A percentile compares a stretch with the other conserved stretches of the same genome.
Evolutionary conservation across 2,797 vertebrate genomes (phyloP).

Genomic region (Scolopax rusticola): DNA sequence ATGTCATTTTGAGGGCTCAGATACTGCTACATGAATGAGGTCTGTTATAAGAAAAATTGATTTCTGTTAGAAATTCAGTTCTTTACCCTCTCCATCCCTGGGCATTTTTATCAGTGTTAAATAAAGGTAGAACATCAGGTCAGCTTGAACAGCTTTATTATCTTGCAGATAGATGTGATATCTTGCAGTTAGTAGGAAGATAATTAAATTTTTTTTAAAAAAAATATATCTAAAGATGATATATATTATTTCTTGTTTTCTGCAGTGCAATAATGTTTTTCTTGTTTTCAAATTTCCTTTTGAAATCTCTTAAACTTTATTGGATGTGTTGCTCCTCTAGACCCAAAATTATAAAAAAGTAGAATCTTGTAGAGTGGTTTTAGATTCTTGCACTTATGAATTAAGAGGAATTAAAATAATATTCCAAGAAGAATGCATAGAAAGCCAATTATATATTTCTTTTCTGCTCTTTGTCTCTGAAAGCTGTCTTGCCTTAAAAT

Average conservation of each 20-base stretch:
- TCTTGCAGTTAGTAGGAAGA: neutral
- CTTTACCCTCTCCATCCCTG: neutral
- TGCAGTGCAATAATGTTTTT: accelerated
- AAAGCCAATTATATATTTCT: neutral
- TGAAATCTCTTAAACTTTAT: accelerated
- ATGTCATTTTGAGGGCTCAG: neutral
- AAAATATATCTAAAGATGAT: neutral
- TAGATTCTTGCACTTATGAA: neutral
- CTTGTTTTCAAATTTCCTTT: neutral
- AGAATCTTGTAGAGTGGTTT: neutral
- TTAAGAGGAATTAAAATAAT: neutral
- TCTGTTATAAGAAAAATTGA: accelerated
- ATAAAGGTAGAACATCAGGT: neutral
- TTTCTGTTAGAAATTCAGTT: neutral
- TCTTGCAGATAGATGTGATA: neutral
- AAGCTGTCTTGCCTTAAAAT: neutral
- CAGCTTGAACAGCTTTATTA: neutral
- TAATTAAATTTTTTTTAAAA: neutral
- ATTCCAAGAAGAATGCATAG: neutral
- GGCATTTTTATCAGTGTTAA: neutral
- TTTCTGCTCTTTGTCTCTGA: slow-evolving; percentile 11
- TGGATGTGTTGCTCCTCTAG: neutral
- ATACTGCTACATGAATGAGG: neutral
- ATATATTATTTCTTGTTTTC: neutral
- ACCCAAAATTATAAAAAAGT: neutral